Evolutionary conservation across 2,888 invertebrate species (phyloP).

Genomic region (Tipula vernalis): DNA sequence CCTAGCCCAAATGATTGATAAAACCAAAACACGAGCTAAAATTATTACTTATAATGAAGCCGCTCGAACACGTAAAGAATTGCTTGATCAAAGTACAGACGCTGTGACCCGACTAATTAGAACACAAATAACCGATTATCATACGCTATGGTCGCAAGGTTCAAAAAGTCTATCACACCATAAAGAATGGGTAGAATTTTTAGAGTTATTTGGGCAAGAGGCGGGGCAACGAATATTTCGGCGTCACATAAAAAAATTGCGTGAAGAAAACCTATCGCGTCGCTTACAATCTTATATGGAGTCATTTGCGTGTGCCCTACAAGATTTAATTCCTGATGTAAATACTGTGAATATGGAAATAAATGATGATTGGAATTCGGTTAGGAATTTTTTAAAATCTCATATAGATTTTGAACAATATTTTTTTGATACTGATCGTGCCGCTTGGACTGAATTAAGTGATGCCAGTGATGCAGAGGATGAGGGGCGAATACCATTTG

Average conservation of each 20-base stretch:
- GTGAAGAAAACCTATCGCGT: slow-evolving; percentile 67
- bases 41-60: slow-evolving; percentile 71
- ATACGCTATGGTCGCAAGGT: slow-evolving; percentile 77
- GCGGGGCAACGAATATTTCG: slow-evolving; percentile 66
- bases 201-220: slow-evolving; percentile 80
- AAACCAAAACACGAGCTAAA: slow-evolving; percentile 58
- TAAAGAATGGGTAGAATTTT: slow-evolving; percentile 79
- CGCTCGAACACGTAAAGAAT: slow-evolving; percentile 70
- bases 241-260: slow-evolving; percentile 64
- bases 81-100: slow-evolving; percentile 80
- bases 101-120: slow-evolving; percentile 79
- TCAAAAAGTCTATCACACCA: slow-evolving; percentile 75
- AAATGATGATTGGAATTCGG: slow-evolving; percentile 75
- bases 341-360: slow-evolving; percentile 43
- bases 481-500: slow-evolving; percentile 78
- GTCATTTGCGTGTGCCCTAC: slow-evolving; percentile 60
- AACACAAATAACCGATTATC: slow-evolving; percentile 68
- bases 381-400: slow-evolving; percentile 70
- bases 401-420: slow-evolving; percentile 91
- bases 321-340: slow-evolving; percentile 67
- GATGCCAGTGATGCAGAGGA: slow-evolving; percentile 46
- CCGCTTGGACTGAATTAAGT: slow-evolving; percentile 61
- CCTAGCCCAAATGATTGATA: slow-evolving; percentile 85
- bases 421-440: slow-evolving; percentile 75
- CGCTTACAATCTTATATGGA: slow-evolving; percentile 66